Base-by-base conservation (phyloP, 2,797 vertebrate genomes). In the Gouania willdenowi region DNA sequence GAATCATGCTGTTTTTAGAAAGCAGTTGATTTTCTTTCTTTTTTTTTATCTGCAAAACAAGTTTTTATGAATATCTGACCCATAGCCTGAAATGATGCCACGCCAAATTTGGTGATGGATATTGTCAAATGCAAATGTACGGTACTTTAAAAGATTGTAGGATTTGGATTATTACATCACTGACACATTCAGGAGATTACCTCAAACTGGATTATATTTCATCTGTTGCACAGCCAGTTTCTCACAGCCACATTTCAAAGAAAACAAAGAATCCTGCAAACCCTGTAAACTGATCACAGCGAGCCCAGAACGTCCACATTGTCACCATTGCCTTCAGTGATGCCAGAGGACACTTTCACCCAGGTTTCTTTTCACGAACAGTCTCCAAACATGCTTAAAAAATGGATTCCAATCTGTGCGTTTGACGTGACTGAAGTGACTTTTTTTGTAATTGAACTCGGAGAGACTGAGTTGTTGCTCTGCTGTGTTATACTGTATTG, bases 351-450 rank as follows among this genome's bases (percentile, higher is more conserved):
- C 46, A 67, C 52, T 17, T 52, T 79, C 56, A 87, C 77, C 86
- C 84, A 84, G 82, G 68, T 64, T 32, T 70, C 51, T 66, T 81
- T 87, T 90, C n/a, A n/a, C n/a, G n/a, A n/a, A n/a, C n/a, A n/a
- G n/a, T n/a, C n/a, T n/a, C n/a, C n/a, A n/a, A n/a, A n/a, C n/a
- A n/a, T n/a, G n/a, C n/a, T n/a, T n/a, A n/a, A n/a, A n/a, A n/a
- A n/a, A n/a, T n/a, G n/a, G n/a, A n/a, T n/a, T n/a, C n/a, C n/a
- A n/a, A n/a, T n/a, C n/a, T n/a, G n/a, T n/a, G n/a, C n/a, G n/a
- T n/a, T n/a, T n/a, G n/a, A n/a, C n/a, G n/a, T n/a, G n/a, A n/a
- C n/a, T n/a, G n/a, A n/a, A n/a, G n/a, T n/a, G n/a, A n/a, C n/a
- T n/a, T n/a, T n/a, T n/a, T n/a, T n/a, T n/a, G n/a, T n/a, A n/a